Evolutionary conservation across 2,888 invertebrate species (phyloP).

Genomic region (Amiota minor): DNA sequence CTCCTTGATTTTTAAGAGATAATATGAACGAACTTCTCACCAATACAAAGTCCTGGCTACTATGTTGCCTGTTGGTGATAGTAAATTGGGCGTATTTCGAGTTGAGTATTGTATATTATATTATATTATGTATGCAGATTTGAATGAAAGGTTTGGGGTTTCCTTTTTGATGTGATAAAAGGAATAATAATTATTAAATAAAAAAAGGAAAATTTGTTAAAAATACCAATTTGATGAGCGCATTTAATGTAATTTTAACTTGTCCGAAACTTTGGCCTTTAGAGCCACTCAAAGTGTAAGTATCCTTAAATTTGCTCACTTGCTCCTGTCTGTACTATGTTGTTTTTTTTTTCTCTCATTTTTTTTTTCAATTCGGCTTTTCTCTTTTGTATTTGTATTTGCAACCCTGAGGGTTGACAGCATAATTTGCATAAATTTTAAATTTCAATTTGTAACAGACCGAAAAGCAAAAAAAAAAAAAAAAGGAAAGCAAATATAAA

Average conservation of each 20-base stretch:
- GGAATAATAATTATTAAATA: too few relatives aligned
- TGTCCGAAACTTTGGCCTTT: too few relatives aligned
- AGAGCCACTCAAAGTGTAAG: neutral
- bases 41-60: neutral
- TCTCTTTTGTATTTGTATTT: conserved; percentile 36
- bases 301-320: neutral
- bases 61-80: neutral
- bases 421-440: conserved; percentile 66
- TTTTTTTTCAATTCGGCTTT: conserved; percentile 2
- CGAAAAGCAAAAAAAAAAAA: conserved; percentile 35
- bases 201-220: too few relatives aligned
- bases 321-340: neutral
- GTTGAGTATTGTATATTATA: too few relatives aligned
- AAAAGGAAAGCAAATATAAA: conserved; percentile 12
- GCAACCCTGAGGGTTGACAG: conserved; percentile 57
- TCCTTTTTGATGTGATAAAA: too few relatives aligned
- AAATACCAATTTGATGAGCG: too few relatives aligned
- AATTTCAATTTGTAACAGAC: conserved; percentile 61
- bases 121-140: too few relatives aligned
- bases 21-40: neutral
- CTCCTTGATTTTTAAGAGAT: neutral
- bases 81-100: too few relatives aligned
- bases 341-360: neutral
- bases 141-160: too few relatives aligned
- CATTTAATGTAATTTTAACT: too few relatives aligned